Evolutionary conservation across 2,797 vertebrate species (phyloP).

Genomic region (Columba guinea): DNA sequence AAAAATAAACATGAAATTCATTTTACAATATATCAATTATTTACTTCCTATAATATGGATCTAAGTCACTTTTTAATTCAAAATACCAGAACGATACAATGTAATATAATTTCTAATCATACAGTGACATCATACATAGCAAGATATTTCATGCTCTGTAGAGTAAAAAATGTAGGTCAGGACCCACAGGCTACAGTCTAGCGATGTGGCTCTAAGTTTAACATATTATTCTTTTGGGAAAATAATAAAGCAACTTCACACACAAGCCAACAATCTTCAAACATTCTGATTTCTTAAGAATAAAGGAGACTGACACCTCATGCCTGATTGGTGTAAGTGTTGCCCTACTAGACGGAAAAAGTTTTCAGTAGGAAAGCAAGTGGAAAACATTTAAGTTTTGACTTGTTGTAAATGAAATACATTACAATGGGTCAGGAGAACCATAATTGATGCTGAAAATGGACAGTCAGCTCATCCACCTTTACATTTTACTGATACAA

Average conservation of each 20-base stretch:
- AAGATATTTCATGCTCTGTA: slow-evolving; percentile 32
- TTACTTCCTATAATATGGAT: not conserved
- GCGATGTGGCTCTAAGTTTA: slow-evolving; percentile 13
- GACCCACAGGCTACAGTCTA: slow-evolving; percentile 28
- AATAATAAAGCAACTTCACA: slow-evolving; percentile 46
- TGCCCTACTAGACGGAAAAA: not conserved
- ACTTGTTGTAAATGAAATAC: not conserved
- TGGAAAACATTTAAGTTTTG: not conserved
- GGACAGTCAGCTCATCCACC: not conserved
- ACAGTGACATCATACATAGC: not conserved
- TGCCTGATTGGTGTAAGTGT: not conserved
- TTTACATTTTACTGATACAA: not conserved
- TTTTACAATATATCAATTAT: not conserved
- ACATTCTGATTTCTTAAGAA: not conserved
- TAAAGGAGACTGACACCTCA: not conserved
- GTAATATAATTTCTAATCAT: slow-evolving; percentile 7
- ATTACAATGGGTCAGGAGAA: not conserved
- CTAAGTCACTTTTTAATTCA: not conserved
- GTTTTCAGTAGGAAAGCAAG: not conserved
- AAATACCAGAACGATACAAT: not conserved
- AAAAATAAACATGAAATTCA: not conserved
- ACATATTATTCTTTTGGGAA: slow-evolving; percentile 11
- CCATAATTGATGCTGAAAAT: not conserved
- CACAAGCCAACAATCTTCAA: slow-evolving; percentile 44
- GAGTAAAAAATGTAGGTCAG: slow-evolving; percentile 55